These are phyloP conservation scores for Eulimnadia texana DNA, from an alignment of 1,140 invertebrate species.

Conservation along the genomic window DNA sequence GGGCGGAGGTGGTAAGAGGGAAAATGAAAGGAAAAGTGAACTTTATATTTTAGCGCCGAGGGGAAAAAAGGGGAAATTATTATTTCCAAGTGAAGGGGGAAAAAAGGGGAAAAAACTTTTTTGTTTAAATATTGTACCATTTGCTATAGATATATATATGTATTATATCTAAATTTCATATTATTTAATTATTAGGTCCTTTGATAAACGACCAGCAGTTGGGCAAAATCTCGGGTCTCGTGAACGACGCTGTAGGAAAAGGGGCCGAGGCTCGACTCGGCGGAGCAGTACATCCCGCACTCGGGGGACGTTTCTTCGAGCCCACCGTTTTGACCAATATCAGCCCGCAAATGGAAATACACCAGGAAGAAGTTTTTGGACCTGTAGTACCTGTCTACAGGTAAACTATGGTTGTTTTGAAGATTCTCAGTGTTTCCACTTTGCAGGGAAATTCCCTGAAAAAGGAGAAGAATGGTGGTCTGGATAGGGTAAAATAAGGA, in stretches of 20 bases:
- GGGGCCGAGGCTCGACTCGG: conserved; percentile 73
- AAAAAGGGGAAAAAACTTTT: no score
- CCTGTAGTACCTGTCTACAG: conserved; percentile 76
- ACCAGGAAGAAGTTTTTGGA: conserved; percentile 88
- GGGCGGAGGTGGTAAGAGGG: no score
- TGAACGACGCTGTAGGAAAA: conserved; percentile 69
- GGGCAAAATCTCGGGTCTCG: conserved; percentile 40
- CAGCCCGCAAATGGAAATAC: conserved; percentile 62
- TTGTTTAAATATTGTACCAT: no score
- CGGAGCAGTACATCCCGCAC: conserved; percentile 45
- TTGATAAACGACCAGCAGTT: conserved; percentile 15
- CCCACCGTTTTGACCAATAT: conserved; percentile 80
- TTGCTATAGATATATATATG: no score
- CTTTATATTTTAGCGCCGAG: no score
- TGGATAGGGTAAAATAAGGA: no score
- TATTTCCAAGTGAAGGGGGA: no score
- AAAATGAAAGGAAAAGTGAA: no score
- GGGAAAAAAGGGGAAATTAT: no score
- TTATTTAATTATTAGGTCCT: conserved; percentile 6
- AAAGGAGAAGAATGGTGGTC: no score
- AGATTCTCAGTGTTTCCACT: not conserved
- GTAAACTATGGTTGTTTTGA: conserved; percentile 26
- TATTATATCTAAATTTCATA: no score
- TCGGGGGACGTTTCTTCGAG: conserved; percentile 71
- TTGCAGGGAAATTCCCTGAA: no score